These are phyloP conservation scores for Apamea sordens DNA, from an alignment of 2,888 invertebrate species.

Conservation along the genomic window DNA sequence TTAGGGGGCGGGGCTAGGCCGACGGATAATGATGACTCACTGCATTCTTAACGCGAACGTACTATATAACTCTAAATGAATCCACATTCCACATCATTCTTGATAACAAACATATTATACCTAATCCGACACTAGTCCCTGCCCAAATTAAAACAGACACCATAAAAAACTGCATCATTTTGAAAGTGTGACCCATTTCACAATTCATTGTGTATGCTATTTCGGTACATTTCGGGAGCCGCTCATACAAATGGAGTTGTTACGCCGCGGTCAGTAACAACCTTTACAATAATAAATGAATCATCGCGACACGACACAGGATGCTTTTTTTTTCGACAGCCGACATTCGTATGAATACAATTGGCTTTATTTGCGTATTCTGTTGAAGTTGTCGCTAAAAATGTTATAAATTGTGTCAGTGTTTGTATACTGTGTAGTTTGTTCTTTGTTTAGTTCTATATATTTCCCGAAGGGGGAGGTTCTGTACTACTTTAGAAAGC, in stretches of 20 bases:
- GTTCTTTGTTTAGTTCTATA: not conserved
- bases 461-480: not conserved
- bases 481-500: conserved; percentile 13
- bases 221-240: conserved; percentile 49
- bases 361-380: conserved; percentile 60
- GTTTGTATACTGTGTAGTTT: not conserved
- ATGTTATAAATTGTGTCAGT: conserved; percentile 1
- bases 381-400: conserved; percentile 52
- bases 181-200: conserved; percentile 39
- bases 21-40: too few relatives aligned
- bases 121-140: conserved; percentile 4
- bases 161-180: conserved; percentile 49
- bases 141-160: conserved; percentile 19
- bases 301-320: conserved; percentile 56
- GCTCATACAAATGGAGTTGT: conserved; percentile 68
- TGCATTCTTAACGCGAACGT: too few relatives aligned
- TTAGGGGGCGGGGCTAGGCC: too few relatives aligned
- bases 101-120: not conserved
- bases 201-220: conserved; percentile 67
- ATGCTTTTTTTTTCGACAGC: conserved; percentile 56
- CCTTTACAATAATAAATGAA: conserved; percentile 69
- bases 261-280: conserved; percentile 56
- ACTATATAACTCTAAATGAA: not conserved
- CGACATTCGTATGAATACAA: conserved; percentile 58
- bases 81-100: too few relatives aligned